Base-by-base conservation (phyloP, 2,888 invertebrate species). In the Silvanus unidentatus region DNA sequence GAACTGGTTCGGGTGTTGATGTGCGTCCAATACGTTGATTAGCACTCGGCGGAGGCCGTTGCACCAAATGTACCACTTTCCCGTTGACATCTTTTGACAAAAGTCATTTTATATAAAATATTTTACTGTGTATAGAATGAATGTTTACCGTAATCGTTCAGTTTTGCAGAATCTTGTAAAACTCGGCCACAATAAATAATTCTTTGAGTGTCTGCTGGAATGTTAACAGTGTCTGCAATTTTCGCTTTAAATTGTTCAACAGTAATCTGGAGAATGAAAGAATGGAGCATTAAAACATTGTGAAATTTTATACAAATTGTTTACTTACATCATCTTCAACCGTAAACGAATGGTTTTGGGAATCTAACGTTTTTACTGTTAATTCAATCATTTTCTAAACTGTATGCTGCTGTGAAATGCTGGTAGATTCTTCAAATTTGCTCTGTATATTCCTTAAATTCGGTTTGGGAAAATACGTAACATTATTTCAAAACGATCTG, bases 171-270 rank as follows among this genome's bases (percentile, higher is more conserved):
- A 75, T 97, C 91, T 63, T 88, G 86, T 40, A 97, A 74, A 16
- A 96, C 93, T 70, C 91, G 78, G n/a, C 97, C 97, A 68, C 91
- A 91, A 69, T 91, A 96, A 59, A 97, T 97, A 30, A 97, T 80
- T 45, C 96, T 80, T 68, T 96, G 96, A 39, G 86, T 81, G 49
- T 86, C 85, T 5, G 85, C 82, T 15, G 88, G 78, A 57, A 96
- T 86, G 45, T 79, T 82, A 54, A 96, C 86, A 51, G 83, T 79
- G 40, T 83, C 84, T 2, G 82, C 80, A 52, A 93, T 86, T 56
- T 81, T 78, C 56, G 85, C 82, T 69, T 93, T 93, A 60, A 93
- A 84, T 65, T 88, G 80, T 45, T 80, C 78, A 41, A 93, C 86
- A 28, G 90, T 91, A 47, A 82, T 80, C 90, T 92, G 71, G 64